A percentile compares a stretch with the other conserved stretches of the same genome.
phyloP scores from a whole-genome alignment of 2,113 vertebrate genomes.

The Gobiocypris rarus region DNA sequence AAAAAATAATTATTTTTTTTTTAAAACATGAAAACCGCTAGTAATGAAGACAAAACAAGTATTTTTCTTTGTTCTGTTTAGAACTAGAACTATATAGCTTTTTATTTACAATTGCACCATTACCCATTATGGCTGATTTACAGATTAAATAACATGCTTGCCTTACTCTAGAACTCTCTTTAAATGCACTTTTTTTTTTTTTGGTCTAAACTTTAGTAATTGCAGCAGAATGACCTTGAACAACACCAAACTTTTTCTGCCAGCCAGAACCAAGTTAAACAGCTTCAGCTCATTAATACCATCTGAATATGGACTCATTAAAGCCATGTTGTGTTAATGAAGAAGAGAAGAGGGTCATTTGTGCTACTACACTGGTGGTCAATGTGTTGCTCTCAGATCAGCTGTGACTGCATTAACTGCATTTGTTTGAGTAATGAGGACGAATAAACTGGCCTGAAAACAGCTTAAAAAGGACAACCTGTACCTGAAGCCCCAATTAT shows the following conservation, averaged over 20 bases:
- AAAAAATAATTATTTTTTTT: no score
- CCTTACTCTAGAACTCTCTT: conserved; percentile 29
- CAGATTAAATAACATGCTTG: conserved; percentile 31
- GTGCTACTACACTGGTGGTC: conserved; percentile 4
- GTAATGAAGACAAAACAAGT: no score
- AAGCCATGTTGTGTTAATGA: neutral
- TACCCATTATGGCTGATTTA: conserved; percentile 19
- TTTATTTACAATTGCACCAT: neutral
- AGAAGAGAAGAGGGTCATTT: neutral
- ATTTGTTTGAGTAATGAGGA: conserved; percentile 27
- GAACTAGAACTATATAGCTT: conserved; percentile 28
- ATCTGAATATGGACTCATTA: conserved; percentile 41
- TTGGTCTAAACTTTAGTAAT: conserved; percentile 28
- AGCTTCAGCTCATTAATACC: conserved; percentile 25
- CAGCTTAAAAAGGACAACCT: conserved; percentile 28
- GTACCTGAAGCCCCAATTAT: conserved; percentile 45
- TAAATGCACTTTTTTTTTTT: neutral
- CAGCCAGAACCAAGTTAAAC: conserved; percentile 10
- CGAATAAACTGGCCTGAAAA: conserved; percentile 31
- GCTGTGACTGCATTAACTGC: conserved; percentile 16
- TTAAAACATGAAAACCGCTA: no score
- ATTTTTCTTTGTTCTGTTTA: no score
- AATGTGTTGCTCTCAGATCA: conserved; percentile 27
- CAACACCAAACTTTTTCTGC: conserved; percentile 5
- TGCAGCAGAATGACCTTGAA: conserved; percentile 31